These are phyloP conservation scores for Acanthochromis polyacanthus DNA, from an alignment of 2,113 vertebrate genomes.

Conservation along the genomic window DNA sequence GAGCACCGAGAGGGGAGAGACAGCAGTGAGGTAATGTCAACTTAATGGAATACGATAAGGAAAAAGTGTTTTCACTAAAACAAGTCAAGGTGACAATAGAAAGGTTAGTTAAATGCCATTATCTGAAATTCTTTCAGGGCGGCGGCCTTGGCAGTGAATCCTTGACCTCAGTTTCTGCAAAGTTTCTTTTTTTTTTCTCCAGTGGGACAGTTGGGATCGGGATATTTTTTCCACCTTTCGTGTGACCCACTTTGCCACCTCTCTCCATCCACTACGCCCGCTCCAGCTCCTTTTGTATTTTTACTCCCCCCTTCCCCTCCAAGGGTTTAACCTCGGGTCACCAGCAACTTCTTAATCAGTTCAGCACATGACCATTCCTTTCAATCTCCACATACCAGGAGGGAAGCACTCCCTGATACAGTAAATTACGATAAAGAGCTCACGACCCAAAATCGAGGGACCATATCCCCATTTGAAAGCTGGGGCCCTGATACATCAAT, in stretches of 20 bases:
- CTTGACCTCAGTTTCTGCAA: conserved; percentile 52
- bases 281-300: conserved; percentile 58
- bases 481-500: conserved; percentile 76
- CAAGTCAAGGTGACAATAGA: conserved; percentile 50
- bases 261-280: conserved; percentile 35
- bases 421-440: conserved; percentile 81
- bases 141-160: conserved; percentile 16
- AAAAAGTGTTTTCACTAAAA: conserved; percentile 61
- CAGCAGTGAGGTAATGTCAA: conserved; percentile 56
- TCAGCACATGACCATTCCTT: conserved; percentile 81
- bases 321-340: conserved; percentile 82
- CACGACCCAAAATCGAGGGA: conserved; percentile 65
- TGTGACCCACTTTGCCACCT: conserved; percentile 65
- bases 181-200: conserved; percentile 56
- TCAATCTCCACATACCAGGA: conserved; percentile 82
- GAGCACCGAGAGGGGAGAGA: conserved; percentile 30
- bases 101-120: conserved; percentile 55
- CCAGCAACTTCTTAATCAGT: conserved; percentile 80
- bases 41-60: conserved; percentile 72
- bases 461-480: conserved; percentile 71
- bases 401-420: conserved; percentile 81
- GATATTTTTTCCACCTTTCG: conserved; percentile 43
- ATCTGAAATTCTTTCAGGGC: conserved; percentile 27
- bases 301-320: conserved; percentile 9
- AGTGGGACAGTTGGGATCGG: conserved; percentile 36